These are phyloP conservation scores for Miniopterus natalensis DNA, from an alignment of 2,113 vertebrate genomes.

Conservation along the genomic window DNA sequence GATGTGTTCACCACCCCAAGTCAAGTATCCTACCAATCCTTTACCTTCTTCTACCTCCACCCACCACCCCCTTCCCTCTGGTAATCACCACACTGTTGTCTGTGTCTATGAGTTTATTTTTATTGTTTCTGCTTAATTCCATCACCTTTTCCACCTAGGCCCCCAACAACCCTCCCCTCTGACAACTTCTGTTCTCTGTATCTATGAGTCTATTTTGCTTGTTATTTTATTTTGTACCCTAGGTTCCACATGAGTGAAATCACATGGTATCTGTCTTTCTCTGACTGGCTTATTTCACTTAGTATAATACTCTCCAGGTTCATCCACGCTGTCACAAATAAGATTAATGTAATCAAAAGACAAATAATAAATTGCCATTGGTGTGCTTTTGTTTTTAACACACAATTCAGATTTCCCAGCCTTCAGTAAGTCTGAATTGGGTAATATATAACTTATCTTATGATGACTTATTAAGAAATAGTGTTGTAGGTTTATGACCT, in stretches of 20 bases:
- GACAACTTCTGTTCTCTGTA: background rate
- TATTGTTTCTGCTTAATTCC: background rate
- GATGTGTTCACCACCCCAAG: background rate
- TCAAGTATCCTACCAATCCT: background rate
- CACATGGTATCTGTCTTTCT: background rate
- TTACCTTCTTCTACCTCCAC: background rate
- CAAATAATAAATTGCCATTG: background rate
- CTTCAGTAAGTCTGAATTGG: constrained; percentile 35
- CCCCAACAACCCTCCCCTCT: background rate
- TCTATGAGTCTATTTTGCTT: background rate
- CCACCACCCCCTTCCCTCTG: background rate
- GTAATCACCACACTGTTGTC: background rate
- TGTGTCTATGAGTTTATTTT: background rate
- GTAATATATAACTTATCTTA: constrained; percentile 17
- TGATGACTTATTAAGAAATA: constrained; percentile 32
- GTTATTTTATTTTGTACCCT: background rate
- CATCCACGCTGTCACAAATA: background rate
- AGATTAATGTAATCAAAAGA: background rate
- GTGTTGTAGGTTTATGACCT: constrained; percentile 63
- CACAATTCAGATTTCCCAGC: background rate
- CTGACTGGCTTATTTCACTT: background rate
- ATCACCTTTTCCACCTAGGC: background rate
- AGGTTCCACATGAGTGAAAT: background rate
- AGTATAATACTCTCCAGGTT: background rate
- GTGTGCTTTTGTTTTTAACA: constrained; percentile 15